These are phyloP conservation scores for Norana najaformis DNA, from an alignment of 2,888 invertebrate genomes.

Conservation along the genomic window DNA sequence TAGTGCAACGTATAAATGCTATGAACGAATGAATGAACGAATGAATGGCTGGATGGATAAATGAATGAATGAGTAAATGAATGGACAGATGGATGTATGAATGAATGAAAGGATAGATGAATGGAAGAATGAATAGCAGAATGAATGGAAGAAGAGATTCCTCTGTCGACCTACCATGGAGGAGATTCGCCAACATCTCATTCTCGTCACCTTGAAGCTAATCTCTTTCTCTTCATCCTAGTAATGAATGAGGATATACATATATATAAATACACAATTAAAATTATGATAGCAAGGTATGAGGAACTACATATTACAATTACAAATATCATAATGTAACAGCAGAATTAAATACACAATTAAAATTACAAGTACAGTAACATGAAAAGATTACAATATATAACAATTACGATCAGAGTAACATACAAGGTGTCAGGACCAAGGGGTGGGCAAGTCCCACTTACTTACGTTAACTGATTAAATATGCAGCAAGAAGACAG, in stretches of 20 bases:
- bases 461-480: too few species aligned
- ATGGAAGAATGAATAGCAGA: background rate
- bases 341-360: background rate
- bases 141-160: background rate
- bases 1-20: too few species aligned
- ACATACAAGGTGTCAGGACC: too few species aligned
- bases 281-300: too few species aligned
- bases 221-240: constrained; percentile 72
- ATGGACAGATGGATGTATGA: background rate
- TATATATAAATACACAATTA: too few species aligned
- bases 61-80: background rate
- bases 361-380: background rate
- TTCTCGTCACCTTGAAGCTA: constrained; percentile 88
- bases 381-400: background rate
- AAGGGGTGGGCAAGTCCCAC: too few species aligned
- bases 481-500: too few species aligned
- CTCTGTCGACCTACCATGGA: constrained; percentile 65
- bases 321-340: background rate
- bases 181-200: constrained; percentile 95
- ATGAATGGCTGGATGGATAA: too few species aligned
- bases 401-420: too few species aligned
- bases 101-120: background rate
- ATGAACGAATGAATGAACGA: too few species aligned
- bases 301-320: too few species aligned
- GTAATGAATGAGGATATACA: too few species aligned